Evolutionary conservation across 2,888 invertebrate genomes (phyloP).

Genomic region (Ephialtes manifestator): DNA sequence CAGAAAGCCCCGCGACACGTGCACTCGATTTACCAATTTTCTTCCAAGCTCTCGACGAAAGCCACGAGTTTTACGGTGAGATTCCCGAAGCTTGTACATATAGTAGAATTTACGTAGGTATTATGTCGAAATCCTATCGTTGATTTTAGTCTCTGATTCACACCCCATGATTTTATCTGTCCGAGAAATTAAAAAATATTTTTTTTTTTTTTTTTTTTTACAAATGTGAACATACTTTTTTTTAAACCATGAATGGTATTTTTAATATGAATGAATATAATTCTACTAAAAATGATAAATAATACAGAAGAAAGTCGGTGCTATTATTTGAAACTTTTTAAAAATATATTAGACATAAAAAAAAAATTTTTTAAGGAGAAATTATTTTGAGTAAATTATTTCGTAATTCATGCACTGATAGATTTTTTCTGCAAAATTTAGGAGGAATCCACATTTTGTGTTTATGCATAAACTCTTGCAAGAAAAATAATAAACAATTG

Average conservation of each 20-base stretch:
- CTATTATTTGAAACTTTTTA: too few relatives aligned
- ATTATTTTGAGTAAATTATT: too few relatives aligned
- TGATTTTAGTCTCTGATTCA: background rate
- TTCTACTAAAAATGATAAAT: too few relatives aligned
- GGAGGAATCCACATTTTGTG: too few relatives aligned
- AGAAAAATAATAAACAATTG: too few relatives aligned
- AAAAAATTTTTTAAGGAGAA: too few relatives aligned
- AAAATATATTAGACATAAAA: too few relatives aligned
- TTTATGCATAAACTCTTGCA: too few relatives aligned
- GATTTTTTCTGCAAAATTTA: too few relatives aligned
- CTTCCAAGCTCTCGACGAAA: slow-evolving; percentile 8
- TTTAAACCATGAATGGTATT: too few relatives aligned
- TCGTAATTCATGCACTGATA: too few relatives aligned
- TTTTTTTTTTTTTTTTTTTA: background rate
- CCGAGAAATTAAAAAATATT: background rate
- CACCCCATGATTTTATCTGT: background rate
- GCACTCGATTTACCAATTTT: slow-evolving; percentile 51
- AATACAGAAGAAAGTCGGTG: too few relatives aligned
- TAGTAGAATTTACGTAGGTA: background rate
- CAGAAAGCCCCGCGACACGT: slow-evolving; percentile 46
- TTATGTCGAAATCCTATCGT: background rate
- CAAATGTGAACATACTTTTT: background rate
- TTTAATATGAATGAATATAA: background rate
- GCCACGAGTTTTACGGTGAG: background rate
- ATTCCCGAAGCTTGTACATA: background rate